Evolutionary conservation across 2,888 invertebrate genomes (phyloP), one percentile per base, ranked within the genome.

Genomic region (Hydriomena furcata): DNA sequence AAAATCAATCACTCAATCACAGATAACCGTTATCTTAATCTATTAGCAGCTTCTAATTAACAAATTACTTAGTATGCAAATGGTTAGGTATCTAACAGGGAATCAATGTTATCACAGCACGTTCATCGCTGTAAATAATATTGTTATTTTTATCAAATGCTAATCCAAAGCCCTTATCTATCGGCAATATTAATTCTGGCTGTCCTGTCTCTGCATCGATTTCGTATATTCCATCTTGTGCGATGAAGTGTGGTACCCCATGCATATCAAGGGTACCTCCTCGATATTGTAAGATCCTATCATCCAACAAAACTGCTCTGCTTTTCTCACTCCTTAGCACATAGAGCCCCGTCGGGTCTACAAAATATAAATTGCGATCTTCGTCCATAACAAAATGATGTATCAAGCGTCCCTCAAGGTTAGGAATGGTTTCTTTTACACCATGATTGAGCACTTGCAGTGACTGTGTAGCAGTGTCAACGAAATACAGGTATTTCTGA

Each of bases 101-200:
- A 38, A 66, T 64, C 45, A 81, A 55, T 60, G 65, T 77, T 35
- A 62, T 62, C n/a, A 82, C 73, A n/a, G 76, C 68, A 49, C 81
- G 66, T 52, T 78, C 79, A 36, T 79, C 71, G 47, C 81, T 73
- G 50, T 75, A 83, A 57, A 84, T 53, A 34, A 83, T 76, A 47
- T 77, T 76, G 55, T 84, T 80, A 55, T 73, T 55, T 52, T 61
- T 74, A 63, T 82, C 81, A 51, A 82, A 83, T 13, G 82, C 79
- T 57, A 83, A 54, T 44, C 76, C 82, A 37, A 73, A 77, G 7
- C 79, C 77, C 53, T 80, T 73, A 42, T 69, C 63, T 7, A 83
- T 37, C 0, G 65, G 13, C 11, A 78, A 53, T 42, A 73, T 55
- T 52, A 68, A 68, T 12, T 57, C 51, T 8, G 77, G 46, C 23